Evolutionary conservation across 2,888 invertebrate species (phyloP).

Genomic region (Ctenicera cuprea): DNA sequence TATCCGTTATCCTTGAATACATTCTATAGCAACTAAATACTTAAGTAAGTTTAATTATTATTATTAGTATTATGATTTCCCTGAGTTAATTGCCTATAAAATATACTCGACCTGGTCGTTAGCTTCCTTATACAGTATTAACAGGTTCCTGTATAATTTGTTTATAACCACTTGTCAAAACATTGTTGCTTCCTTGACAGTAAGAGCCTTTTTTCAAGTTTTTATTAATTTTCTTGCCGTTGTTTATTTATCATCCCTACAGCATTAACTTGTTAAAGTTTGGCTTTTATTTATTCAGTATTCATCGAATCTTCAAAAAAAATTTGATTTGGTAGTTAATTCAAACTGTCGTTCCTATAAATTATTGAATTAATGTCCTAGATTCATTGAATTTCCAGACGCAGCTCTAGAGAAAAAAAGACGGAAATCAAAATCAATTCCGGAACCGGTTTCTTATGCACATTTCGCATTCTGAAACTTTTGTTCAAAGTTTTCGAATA

Average conservation of each 20-base stretch:
- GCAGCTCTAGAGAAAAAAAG: not conserved
- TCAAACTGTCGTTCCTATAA: not conserved
- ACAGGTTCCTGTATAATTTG: not conserved
- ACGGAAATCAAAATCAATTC: conserved; percentile 1
- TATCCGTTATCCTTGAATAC: too few species aligned
- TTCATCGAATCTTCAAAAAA: too few species aligned
- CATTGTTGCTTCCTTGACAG: not conserved
- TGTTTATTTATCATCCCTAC: not conserved
- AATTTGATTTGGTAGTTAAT: not conserved
- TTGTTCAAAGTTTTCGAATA: not conserved
- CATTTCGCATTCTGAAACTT: conserved; percentile 1
- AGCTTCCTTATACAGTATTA: not conserved
- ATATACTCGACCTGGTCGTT: not conserved
- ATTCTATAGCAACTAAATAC: too few species aligned
- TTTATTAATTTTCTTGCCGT: not conserved
- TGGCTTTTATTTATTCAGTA: too few species aligned
- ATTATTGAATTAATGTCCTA: not conserved
- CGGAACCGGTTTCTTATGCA: not conserved
- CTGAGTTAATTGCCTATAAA: not conserved
- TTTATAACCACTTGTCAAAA: not conserved
- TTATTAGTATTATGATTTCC: not conserved
- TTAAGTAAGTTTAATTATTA: not conserved
- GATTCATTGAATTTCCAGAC: conserved; percentile 2
- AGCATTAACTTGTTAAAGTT: too few species aligned
- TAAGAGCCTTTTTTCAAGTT: not conserved